Percentiles rank a stretch among this genome's conserved stretches.
Conservation (phyloP, 1,140 invertebrate genomes). For the Lethocerus indicus region DNA sequence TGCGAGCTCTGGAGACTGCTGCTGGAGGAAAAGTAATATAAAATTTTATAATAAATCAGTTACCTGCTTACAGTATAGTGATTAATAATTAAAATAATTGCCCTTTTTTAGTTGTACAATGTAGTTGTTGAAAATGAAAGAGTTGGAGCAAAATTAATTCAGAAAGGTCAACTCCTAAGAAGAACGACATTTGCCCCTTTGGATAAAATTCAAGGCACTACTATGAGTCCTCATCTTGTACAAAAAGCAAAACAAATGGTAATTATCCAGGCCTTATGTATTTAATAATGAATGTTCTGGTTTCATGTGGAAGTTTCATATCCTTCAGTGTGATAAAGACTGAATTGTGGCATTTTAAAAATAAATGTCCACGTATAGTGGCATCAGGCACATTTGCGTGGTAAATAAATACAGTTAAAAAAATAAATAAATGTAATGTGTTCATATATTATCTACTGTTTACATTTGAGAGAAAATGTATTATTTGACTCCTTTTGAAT, state of each 20-base stretch:
- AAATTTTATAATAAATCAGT: not conserved
- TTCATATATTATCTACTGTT: too few relatives aligned
- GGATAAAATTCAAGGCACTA: constrained; percentile 60
- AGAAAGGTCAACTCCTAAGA: constrained; percentile 59
- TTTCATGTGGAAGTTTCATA: too few relatives aligned
- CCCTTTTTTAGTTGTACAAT: constrained; percentile 58
- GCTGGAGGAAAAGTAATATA: constrained; percentile 62
- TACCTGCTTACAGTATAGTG: not conserved
- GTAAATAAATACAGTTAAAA: too few relatives aligned
- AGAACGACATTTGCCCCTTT: constrained; percentile 82
- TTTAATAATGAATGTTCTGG: not conserved
- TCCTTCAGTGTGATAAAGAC: too few relatives aligned
- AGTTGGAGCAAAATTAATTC: constrained; percentile 67
- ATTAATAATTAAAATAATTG: not conserved
- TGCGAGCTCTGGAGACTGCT: constrained; percentile 67
- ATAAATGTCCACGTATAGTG: too few relatives aligned
- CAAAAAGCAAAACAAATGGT: constrained; percentile 55
- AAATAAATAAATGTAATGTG: too few relatives aligned
- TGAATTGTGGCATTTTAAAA: too few relatives aligned
- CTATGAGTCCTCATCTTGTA: constrained; percentile 41
- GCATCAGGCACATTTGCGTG: too few relatives aligned
- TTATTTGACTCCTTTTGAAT: too few relatives aligned
- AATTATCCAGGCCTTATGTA: constrained; percentile 20
- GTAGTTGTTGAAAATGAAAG: constrained; percentile 78
- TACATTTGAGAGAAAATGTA: too few relatives aligned